phyloP scores from a whole-genome alignment of 1,140 invertebrate species.

The Trypoxylus dichotomus region DNA sequence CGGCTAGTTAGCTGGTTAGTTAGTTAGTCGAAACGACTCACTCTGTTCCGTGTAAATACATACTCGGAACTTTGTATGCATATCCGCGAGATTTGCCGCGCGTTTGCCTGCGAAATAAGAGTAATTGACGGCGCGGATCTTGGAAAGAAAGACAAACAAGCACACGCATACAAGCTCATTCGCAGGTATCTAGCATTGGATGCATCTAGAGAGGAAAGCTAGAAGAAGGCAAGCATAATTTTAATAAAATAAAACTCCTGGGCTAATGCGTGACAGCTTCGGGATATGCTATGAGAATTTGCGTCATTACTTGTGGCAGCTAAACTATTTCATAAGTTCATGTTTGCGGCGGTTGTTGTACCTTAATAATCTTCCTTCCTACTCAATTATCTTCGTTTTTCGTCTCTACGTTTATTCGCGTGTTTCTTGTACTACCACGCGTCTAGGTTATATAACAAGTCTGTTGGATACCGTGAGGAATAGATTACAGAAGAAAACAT shows the following conservation, averaged over 20 bases:
- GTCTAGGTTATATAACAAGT: not conserved
- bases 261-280: slow-evolving; percentile 25
- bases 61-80: not conserved
- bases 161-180: not conserved
- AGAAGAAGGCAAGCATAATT: slow-evolving; percentile 18
- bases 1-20: not conserved
- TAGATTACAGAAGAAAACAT: too few species aligned
- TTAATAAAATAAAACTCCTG: slow-evolving; percentile 30
- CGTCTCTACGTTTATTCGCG: slow-evolving; percentile 13
- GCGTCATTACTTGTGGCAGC: slow-evolving; percentile 29
- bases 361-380: slow-evolving; percentile 31
- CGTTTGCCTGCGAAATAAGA: not conserved
- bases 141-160: slow-evolving; percentile 16
- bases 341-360: slow-evolving; percentile 25
- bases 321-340: slow-evolving; percentile 32
- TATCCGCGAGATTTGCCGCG: not conserved
- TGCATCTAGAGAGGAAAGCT: not conserved
- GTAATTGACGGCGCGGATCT: not conserved
- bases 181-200: not conserved
- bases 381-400: slow-evolving; percentile 32
- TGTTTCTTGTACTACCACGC: not conserved
- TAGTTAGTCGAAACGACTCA: slow-evolving; percentile 4
- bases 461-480: too few species aligned
- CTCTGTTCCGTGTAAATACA: slow-evolving; percentile 18
- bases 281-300: slow-evolving; percentile 31